These are phyloP conservation scores for Dendropsophus ebraccatus DNA, from an alignment of 2,113 vertebrate genomes.

Conservation along the genomic window DNA sequence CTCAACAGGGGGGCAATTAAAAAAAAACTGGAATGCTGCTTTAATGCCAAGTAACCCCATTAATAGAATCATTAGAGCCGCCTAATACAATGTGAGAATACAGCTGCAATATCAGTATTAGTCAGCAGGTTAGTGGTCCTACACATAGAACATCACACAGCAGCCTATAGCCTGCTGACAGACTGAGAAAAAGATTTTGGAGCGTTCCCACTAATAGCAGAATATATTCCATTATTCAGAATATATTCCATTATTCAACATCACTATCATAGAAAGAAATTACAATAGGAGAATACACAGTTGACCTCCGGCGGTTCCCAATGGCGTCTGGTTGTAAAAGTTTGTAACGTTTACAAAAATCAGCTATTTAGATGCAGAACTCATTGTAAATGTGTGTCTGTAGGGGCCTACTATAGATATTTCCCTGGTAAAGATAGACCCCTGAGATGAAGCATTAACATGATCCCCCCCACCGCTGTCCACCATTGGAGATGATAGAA, in stretches of 20 bases:
- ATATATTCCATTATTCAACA: no score
- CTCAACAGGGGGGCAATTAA: no score
- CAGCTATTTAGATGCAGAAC: neutral
- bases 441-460: constrained; percentile 7
- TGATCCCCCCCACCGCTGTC: neutral
- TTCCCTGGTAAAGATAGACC: neutral
- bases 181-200: neutral
- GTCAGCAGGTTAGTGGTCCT: neutral
- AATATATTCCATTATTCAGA: no score
- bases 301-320: neutral
- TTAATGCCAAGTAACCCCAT: no score
- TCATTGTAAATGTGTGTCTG: no score
- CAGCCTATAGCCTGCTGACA: neutral
- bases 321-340: neutral
- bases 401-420: neutral
- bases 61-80: no score
- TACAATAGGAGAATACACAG: neutral
- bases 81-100: neutral
- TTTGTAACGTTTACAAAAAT: neutral
- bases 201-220: neutral
- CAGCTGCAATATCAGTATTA: neutral
- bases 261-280: neutral
- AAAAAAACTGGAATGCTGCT: no score
- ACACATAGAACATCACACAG: neutral
- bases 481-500: neutral